Evolutionary conservation across 2,113 vertebrate species (phyloP).

Genomic region (Opisthocomus hoazin): DNA sequence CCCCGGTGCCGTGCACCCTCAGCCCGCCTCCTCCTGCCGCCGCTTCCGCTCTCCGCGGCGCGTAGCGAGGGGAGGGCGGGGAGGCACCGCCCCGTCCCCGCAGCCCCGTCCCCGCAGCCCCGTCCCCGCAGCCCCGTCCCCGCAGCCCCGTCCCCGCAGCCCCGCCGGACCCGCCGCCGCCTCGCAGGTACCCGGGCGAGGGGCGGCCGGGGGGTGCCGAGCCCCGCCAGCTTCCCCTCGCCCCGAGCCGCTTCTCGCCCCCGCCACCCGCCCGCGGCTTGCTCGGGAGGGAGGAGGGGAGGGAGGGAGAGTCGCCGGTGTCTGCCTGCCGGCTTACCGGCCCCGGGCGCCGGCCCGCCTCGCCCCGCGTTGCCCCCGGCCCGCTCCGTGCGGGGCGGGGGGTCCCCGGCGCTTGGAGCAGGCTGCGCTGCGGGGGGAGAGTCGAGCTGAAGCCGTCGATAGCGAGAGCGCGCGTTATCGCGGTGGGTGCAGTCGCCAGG

Average conservation of each 20-base stretch:
- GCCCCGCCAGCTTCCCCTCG: not conserved
- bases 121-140: not conserved
- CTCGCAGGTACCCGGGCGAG: not conserved
- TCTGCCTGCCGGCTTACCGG: no score
- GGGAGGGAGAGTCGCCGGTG: not conserved
- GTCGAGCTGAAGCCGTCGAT: accelerated
- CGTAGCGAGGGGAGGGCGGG: not conserved
- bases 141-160: not conserved
- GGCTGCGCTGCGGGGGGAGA: no score
- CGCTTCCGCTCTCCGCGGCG: slow-evolving; percentile 39
- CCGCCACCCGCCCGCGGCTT: not conserved
- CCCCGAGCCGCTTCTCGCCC: not conserved
- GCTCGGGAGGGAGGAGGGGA: not conserved
- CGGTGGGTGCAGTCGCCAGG: accelerated
- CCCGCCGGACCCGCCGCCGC: not conserved
- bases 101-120: not conserved
- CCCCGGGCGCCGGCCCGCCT: not conserved
- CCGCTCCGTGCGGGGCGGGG: no score
- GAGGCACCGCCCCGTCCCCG: not conserved
- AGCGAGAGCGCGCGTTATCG: accelerated
- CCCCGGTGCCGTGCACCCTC: not conserved
- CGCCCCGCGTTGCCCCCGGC: no score
- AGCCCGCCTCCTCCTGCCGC: slow-evolving; percentile 40
- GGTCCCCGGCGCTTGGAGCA: no score
- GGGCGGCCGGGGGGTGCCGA: not conserved